A percentile compares a stretch with the other conserved stretches of the same genome.
Conservation (phyloP, 2,113 vertebrate species). For the Ibidorhyncha struthersii region DNA sequence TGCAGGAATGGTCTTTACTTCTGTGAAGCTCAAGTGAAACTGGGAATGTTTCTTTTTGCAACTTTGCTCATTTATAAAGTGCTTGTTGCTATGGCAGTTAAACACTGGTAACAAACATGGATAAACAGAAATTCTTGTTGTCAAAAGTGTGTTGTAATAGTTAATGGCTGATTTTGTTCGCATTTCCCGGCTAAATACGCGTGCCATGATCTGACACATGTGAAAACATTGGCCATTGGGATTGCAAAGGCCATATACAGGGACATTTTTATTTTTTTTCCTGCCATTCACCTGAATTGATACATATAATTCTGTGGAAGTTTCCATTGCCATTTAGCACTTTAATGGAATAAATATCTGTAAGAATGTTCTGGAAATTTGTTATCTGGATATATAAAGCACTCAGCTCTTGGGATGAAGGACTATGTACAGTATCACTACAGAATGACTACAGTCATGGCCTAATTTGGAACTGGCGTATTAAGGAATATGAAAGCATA, state of each 20-base stretch:
- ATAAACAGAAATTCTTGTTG: conserved; percentile 4
- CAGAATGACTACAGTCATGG: not conserved
- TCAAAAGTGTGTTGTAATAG: not conserved
- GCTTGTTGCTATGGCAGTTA: conserved; percentile 37
- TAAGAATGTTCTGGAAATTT: conserved; percentile 40
- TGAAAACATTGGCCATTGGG: not conserved
- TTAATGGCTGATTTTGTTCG: not conserved
- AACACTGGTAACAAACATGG: not conserved
- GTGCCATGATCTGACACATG: not conserved
- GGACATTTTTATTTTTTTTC: not conserved
- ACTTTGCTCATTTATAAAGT: conserved; percentile 19
- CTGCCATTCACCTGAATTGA: not conserved
- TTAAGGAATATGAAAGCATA: not conserved
- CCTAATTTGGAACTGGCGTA: conserved; percentile 33
- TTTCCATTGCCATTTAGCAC: conserved; percentile 1
- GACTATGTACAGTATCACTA: not conserved
- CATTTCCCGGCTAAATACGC: not conserved
- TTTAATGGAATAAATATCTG: conserved; percentile 11
- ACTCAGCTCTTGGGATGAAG: not conserved
- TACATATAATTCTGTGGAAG: not conserved
- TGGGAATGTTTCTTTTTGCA: not conserved
- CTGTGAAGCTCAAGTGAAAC: not conserved
- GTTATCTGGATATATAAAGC: conserved; percentile 23
- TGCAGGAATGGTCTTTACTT: conserved; percentile 3
- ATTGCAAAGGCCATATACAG: not conserved